Conservation (phyloP, 2,797 vertebrate genomes). For the Chromobotia macracanthus region DNA sequence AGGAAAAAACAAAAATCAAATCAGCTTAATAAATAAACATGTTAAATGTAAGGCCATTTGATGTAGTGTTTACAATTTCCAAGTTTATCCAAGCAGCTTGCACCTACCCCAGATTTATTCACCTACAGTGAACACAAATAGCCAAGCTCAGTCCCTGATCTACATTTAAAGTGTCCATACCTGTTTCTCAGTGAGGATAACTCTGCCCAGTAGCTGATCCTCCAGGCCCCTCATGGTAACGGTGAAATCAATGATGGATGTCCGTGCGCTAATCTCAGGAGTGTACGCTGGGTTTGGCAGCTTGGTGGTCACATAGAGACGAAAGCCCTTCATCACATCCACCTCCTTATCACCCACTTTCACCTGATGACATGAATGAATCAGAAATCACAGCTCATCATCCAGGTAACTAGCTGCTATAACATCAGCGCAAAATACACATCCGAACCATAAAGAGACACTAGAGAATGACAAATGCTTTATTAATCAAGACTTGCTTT, state of each 20-base stretch:
- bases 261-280: slow-evolving; percentile 92
- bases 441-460: slow-evolving; percentile 4
- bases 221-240: slow-evolving; percentile 95
- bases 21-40: too few species aligned
- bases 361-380: slow-evolving; percentile 76
- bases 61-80: background rate
- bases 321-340: slow-evolving; percentile 91
- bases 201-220: slow-evolving; percentile 92
- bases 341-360: slow-evolving; percentile 96
- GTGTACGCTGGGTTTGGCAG: slow-evolving; percentile 92
- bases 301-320: slow-evolving; percentile 91
- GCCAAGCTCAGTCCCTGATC: too few species aligned
- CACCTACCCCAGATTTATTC: too few species aligned
- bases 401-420: background rate
- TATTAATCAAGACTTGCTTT: background rate
- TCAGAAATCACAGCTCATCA: background rate
- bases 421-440: background rate
- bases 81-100: too few species aligned
- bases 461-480: background rate
- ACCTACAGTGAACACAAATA: too few species aligned
- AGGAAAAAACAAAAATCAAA: too few species aligned
- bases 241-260: slow-evolving; percentile 95
- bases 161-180: slow-evolving; percentile 65
- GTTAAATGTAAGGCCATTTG: background rate
- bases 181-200: slow-evolving; percentile 95